Base-by-base conservation (phyloP, 2,888 invertebrate species). In the Artemia sinica region DNA sequence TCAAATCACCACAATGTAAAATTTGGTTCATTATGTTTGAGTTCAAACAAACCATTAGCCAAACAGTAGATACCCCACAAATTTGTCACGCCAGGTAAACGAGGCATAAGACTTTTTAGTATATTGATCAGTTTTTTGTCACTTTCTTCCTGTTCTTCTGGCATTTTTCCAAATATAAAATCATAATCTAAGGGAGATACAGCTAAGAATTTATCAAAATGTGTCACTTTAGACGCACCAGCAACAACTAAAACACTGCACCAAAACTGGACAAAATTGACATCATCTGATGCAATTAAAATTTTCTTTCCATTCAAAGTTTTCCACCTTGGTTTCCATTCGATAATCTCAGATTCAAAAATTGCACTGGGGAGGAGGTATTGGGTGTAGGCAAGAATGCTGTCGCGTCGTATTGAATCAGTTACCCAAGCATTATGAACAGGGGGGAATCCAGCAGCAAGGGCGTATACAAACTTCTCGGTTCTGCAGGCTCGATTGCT, bases 381-480 rank as follows among this genome's bases (percentile, higher is more conserved):
- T 5, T 82, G 78, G 71, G 81, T 82, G 7, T 76, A 72, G 70
- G 80, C 81, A 0, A 78, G 73, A 4, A 77, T 72, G 71, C 76
- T 76, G 52, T 79, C 77, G 49, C 77, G 74, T 14, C 76, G 76
- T 74, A 86, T 84, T 74, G 84, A 84, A 72, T 82, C 78, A 50
- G 85, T 82, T 68, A 89, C 82, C 88, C 88, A 90, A 70, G 81
- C 81, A 77, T 88, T 86, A 65, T 84, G 84, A 7, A 87, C 78
- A 8, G 84, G 82, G 1, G 80, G 80, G 66, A 88, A 81, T 70
- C 84, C 84, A 1, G 83, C 82, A 0, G 87, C 86, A 63, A 89
- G 76, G 72, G 86, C 86, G 72, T 85, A 83, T 73, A 89, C 81
- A 77, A 85, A 87, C 75, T 88, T 88, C 11, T 85, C 84, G 0